Evolutionary conservation across 2,113 vertebrate genomes (phyloP).

Genomic region (Vidua chalybeata): DNA sequence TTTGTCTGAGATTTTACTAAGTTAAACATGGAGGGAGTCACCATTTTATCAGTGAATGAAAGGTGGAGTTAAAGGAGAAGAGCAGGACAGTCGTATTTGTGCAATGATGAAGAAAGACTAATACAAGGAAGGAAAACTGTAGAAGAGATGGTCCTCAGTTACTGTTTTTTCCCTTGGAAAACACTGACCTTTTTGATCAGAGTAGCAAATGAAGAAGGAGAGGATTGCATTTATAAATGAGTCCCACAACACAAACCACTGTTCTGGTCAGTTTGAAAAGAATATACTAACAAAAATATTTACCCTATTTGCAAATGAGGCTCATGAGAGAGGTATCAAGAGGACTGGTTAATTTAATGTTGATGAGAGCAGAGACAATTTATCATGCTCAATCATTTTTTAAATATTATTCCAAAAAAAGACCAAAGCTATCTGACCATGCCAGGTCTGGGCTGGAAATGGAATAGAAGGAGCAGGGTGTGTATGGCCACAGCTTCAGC

Average conservation of each 20-base stretch:
- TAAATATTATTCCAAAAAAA: slow-evolving; percentile 23
- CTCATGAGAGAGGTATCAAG: neutral
- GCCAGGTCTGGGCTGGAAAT: neutral
- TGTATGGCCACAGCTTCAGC: neutral
- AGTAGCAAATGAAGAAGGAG: neutral
- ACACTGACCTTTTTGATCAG: neutral
- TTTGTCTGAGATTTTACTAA: neutral
- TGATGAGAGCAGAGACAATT: neutral
- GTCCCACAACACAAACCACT: neutral
- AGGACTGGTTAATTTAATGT: neutral
- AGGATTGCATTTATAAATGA: neutral
- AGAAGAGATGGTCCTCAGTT: neutral
- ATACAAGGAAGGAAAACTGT: neutral
- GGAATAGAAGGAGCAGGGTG: neutral
- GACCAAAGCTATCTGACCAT: neutral
- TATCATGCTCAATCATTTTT: neutral
- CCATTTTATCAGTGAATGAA: neutral
- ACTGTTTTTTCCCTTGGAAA: neutral
- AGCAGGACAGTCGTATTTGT: rapidly evolving
- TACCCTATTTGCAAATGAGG: neutral
- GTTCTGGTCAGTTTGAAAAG: neutral
- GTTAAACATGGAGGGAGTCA: neutral
- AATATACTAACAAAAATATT: neutral
- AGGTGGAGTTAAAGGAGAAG: neutral
- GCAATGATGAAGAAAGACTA: neutral